Evolutionary conservation across 1,140 invertebrate species (phyloP).

Genomic region (Acromyrmex heyeri): DNA sequence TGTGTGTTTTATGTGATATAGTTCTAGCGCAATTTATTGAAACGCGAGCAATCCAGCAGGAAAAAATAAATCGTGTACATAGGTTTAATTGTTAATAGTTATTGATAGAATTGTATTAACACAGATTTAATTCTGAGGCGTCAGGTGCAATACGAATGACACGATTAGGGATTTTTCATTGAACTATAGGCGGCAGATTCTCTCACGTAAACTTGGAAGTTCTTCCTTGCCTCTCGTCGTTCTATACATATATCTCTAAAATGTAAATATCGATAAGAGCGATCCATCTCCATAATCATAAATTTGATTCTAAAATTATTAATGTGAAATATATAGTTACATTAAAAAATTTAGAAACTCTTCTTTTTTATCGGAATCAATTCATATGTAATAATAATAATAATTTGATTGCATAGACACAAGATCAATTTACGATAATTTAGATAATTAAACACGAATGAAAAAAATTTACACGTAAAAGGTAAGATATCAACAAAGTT

Average conservation of each 20-base stretch:
- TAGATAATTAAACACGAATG: no score
- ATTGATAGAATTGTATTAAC: slow-evolving; percentile 16
- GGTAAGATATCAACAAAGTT: neutral
- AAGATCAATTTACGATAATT: no score
- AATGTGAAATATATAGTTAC: neutral
- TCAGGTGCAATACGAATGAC: slow-evolving; percentile 43
- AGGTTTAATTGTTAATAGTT: no score
- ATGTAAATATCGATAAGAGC: neutral
- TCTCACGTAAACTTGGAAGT: slow-evolving; percentile 18
- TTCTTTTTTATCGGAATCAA: neutral
- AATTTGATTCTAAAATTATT: neutral
- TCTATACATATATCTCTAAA: neutral
- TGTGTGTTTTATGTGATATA: no score
- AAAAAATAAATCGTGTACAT: no score
- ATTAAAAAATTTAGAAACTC: neutral
- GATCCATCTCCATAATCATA: neutral
- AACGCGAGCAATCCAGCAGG: no score
- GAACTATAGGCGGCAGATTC: neutral
- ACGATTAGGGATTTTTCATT: slow-evolving; percentile 39
- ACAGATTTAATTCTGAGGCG: slow-evolving; percentile 8
- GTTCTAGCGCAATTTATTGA: no score
- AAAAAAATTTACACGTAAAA: neutral
- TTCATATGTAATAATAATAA: neutral
- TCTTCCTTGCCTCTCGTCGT: neutral
- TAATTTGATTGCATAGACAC: neutral